phyloP scores from a whole-genome alignment of 92 coral and sea anemone genomes.

The Ricordea florida region DNA sequence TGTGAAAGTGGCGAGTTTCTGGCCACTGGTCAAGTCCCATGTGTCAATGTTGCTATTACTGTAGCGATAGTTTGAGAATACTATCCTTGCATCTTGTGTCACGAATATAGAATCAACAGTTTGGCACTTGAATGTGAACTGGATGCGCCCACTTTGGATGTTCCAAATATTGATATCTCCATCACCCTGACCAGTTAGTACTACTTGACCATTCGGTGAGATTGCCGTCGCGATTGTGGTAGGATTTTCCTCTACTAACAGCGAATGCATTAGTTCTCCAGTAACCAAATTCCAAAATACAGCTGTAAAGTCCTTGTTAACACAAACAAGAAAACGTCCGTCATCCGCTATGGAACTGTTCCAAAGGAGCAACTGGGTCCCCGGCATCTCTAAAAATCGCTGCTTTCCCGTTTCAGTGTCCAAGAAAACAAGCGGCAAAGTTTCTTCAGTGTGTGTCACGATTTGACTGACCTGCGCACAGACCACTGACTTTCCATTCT shows the following conservation, averaged over 20 bases:
- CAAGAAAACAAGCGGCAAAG: slow-evolving; percentile 60
- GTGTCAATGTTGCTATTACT: slow-evolving; percentile 60
- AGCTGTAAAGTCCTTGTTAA: slow-evolving; percentile 48
- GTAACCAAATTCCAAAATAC: slow-evolving; percentile 60
- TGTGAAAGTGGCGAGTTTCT: slow-evolving; percentile 76
- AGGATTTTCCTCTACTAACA: slow-evolving; percentile 48
- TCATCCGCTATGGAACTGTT: slow-evolving; percentile 61
- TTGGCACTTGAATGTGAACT: slow-evolving; percentile 59
- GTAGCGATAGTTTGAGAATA: slow-evolving; percentile 65
- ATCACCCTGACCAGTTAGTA: slow-evolving; percentile 68
- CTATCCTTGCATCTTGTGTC: slow-evolving; percentile 61
- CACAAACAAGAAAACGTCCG: slow-evolving; percentile 70
- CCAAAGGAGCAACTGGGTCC: slow-evolving; percentile 48
- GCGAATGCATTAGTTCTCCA: slow-evolving; percentile 36
- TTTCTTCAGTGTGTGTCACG: slow-evolving; percentile 55
- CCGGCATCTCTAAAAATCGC: slow-evolving; percentile 39
- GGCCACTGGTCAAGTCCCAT: slow-evolving; percentile 64
- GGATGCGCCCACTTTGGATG: slow-evolving; percentile 65
- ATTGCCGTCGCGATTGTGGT: slow-evolving; percentile 57
- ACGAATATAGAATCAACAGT: slow-evolving; percentile 56
- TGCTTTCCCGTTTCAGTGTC: slow-evolving; percentile 56
- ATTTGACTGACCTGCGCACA: slow-evolving; percentile 64
- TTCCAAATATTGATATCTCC: slow-evolving; percentile 75
- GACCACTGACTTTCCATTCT: slow-evolving; percentile 63
- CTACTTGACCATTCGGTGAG: slow-evolving; percentile 48